These are phyloP conservation scores for Triops cancriformis DNA, from an alignment of 1,140 invertebrate genomes.

Conservation along the genomic window DNA sequence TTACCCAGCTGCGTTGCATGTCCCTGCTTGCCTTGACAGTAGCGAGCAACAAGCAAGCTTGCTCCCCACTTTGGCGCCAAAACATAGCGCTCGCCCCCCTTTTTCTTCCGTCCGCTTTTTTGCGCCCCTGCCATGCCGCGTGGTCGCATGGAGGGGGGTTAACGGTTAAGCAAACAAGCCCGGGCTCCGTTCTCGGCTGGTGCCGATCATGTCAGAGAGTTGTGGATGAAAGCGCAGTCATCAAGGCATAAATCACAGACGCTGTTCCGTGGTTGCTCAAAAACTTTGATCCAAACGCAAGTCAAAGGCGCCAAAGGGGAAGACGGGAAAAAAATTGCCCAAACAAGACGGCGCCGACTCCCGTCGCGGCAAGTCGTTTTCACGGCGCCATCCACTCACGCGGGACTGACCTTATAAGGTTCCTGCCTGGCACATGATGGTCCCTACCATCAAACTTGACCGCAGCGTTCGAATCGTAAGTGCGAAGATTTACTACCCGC, in stretches of 20 bases:
- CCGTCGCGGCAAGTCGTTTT: neutral
- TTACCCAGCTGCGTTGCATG: neutral
- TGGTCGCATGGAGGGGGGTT: neutral
- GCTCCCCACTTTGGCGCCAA: neutral
- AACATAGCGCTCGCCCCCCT: neutral
- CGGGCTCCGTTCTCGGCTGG: neutral
- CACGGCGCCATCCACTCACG: neutral
- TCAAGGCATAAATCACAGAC: constrained; percentile 13
- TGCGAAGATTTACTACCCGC: neutral
- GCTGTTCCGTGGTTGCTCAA: neutral
- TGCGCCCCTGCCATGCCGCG: neutral
- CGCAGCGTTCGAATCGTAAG: neutral
- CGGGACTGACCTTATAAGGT: constrained; percentile 5
- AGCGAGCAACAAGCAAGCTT: neutral
- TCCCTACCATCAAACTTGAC: neutral
- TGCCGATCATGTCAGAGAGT: neutral
- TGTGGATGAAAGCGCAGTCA: neutral
- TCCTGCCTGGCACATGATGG: neutral
- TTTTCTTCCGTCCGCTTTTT: neutral
- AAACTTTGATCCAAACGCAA: neutral
- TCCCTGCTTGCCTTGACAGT: neutral
- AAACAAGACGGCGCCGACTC: constrained; percentile 8
- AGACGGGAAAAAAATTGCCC: neutral
- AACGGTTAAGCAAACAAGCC: no score
- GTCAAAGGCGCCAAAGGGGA: neutral